These are phyloP conservation scores for Leucoraja erinaceus DNA, from an alignment of 2,113 vertebrate species.

Conservation along the genomic window DNA sequence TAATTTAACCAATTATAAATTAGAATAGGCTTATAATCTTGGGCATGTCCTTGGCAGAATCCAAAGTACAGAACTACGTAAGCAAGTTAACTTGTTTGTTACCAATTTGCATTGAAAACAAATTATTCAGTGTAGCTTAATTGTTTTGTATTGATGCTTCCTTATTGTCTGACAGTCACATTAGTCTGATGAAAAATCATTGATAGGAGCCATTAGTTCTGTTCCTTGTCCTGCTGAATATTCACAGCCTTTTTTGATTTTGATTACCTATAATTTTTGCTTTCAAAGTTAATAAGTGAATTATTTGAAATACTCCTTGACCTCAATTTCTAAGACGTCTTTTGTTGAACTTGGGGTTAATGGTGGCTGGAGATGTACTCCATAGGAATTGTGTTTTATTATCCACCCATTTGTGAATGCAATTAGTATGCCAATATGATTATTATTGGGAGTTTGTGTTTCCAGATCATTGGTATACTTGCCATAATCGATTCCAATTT, in stretches of 20 bases:
- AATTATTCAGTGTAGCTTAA: background rate
- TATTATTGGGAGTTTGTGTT: no score
- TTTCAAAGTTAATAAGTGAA: background rate
- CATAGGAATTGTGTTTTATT: background rate
- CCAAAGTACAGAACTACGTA: background rate
- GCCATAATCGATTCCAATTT: no score
- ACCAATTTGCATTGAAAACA: background rate
- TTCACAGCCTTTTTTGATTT: no score
- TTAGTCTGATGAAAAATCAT: no score
- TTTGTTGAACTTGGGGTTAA: background rate
- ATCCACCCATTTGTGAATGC: background rate
- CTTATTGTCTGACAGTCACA: background rate
- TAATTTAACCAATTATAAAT: background rate
- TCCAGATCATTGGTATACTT: no score
- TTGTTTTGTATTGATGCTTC: background rate
- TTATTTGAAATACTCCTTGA: background rate
- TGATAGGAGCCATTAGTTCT: no score
- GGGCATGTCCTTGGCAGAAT: background rate
- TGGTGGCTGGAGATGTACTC: background rate
- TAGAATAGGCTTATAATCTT: background rate
- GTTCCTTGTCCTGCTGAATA: no score
- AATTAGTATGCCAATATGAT: background rate
- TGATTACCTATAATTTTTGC: no score
- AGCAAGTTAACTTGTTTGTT: background rate
- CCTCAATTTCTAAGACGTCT: background rate